Conservation (phyloP, 2,113 vertebrate genomes). For the Gambusia holbrooki region DNA sequence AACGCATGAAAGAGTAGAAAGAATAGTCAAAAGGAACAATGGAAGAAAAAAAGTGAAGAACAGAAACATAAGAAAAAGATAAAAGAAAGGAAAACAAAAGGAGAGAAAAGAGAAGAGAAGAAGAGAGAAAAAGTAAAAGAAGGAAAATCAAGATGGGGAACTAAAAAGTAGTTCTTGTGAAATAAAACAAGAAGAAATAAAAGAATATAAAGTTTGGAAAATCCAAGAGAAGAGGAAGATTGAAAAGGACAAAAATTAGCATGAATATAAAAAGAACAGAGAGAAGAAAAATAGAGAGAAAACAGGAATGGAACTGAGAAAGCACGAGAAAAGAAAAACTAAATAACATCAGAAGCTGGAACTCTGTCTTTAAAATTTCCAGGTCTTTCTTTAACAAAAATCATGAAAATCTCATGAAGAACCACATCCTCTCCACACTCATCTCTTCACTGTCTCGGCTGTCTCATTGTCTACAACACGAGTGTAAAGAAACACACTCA, state of each 20-base stretch:
- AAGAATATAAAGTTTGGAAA: not conserved
- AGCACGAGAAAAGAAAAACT: not conserved
- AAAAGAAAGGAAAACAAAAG: not conserved
- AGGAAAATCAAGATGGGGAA: too few relatives aligned
- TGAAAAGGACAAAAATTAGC: not conserved
- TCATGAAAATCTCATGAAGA: conserved; percentile 12
- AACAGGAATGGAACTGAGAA: not conserved
- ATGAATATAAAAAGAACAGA: not conserved
- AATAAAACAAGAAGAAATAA: not conserved
- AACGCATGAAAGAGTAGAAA: not conserved
- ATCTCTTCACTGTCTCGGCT: conserved; percentile 13
- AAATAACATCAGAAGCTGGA: not conserved
- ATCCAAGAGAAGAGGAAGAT: not conserved
- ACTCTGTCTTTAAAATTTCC: not conserved
- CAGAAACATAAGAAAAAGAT: not conserved
- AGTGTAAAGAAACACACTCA: conserved; percentile 30
- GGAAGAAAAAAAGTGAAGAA: not conserved
- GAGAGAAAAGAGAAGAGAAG: too few relatives aligned
- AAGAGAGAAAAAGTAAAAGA: not conserved
- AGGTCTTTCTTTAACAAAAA: conserved; percentile 29
- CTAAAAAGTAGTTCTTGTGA: not conserved
- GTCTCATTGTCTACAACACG: conserved; percentile 7
- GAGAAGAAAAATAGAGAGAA: not conserved
- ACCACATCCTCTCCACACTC: conserved; percentile 19
- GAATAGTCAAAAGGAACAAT: not conserved